Evolutionary conservation across 2,113 vertebrate species (phyloP), one percentile per base, ranked within the genome.

Genomic region (Lycocorax pyrrhopterus): DNA sequence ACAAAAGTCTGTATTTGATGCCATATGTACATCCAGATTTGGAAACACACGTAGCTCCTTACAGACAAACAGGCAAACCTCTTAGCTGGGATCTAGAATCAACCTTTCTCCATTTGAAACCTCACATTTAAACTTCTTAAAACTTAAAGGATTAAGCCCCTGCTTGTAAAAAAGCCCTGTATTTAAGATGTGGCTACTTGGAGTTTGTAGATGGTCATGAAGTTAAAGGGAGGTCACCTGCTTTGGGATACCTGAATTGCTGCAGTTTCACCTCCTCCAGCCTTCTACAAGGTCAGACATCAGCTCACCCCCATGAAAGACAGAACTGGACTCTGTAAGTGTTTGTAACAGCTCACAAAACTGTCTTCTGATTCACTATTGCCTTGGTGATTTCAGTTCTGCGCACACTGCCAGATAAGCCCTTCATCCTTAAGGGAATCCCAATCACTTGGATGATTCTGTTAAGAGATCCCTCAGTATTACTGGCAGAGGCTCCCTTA

Each of bases 231-330:
- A 43, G 41, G 15, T 64, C 26, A 27, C 4, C 23, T 68, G 43
- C 72, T 66, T 73, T 74, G 59, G 49, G 37, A 60, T 13, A 13
- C 25, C 19, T 20, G 9, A 43, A 68, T 3, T 73, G 58, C 53
- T 78, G 69, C 62, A 75, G 60, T 71, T 46, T 7, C 10, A 51
- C 43, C 26, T 74, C 44, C 76, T 60, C 26, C 85, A 52, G 78
- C 6, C 22, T 63, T 27, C 75, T 37, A 7, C 44, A 83, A 44
- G 39, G 62, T 39, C 47, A 89, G 55, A 18, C 51, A 51, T 30
- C 58, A 29, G 35, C 37, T 15, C 29, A 51, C 30, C 13, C 81
- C 37, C 43, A 32, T 0, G 0, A 37, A 2, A 33, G 79, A 49
- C 46, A 78, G 77, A 56, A 23, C 0, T 37, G 64, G 69, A 9